Conservation (phyloP, 2,888 invertebrate genomes). For the Napeogenes inachia region DNA sequence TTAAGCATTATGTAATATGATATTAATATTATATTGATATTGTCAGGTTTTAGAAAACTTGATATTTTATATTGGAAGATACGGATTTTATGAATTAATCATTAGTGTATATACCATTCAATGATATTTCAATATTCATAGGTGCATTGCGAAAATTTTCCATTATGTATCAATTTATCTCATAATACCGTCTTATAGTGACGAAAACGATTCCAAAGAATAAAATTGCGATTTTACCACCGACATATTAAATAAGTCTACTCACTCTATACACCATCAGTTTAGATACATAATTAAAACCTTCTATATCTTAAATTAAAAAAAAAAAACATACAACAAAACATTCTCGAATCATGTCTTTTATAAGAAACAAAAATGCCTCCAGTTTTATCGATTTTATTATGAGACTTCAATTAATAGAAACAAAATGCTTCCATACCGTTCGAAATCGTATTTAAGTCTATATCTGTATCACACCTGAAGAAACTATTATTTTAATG, state of each 20-base stretch:
- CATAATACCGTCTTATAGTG: not conserved
- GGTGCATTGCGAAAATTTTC: no score
- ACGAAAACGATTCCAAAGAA: not conserved
- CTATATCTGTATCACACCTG: no score
- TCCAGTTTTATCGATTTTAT: no score
- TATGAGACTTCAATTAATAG: no score
- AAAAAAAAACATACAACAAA: no score
- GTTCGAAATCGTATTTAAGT: no score
- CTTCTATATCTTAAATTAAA: not conserved
- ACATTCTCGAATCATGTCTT: no score
- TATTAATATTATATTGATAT: no score
- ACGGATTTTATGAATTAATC: not conserved
- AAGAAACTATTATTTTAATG: no score
- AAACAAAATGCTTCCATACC: no score
- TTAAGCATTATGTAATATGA: conserved; percentile 1
- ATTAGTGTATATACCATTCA: not conserved
- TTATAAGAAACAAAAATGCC: no score
- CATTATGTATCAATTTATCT: no score
- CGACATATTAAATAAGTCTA: not conserved
- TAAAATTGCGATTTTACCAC: not conserved
- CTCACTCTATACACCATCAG: not conserved
- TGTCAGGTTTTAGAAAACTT: not conserved
- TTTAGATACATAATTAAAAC: not conserved
- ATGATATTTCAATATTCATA: not conserved
- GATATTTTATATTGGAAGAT: not conserved